Base-by-base conservation (phyloP, 2,888 invertebrate genomes). In the Dicycla oo region DNA sequence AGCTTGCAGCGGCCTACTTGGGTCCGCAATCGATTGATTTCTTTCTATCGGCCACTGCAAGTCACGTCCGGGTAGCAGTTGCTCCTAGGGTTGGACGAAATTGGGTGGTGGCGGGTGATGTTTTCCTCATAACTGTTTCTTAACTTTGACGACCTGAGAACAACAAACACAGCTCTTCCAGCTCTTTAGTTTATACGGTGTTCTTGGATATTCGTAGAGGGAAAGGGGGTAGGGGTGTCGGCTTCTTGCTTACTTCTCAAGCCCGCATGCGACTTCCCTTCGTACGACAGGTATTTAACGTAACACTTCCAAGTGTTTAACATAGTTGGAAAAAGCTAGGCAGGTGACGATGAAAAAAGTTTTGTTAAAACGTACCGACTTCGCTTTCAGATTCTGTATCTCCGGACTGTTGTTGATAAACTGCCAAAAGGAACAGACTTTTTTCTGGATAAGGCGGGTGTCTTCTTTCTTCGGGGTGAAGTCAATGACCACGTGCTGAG, bases 381-480 rank as follows among this genome's bases (percentile, higher is more conserved):
- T 15, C 45, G 82, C 88, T 74, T 84, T 86, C n/a, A 90, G 57
- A 18, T 78, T 66, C 8, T 81, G 82, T 69, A 91, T 78, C 18
- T 87, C 86, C 0, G 86, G 86, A 15, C 71, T 76, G 23, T 71
- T 84, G 1, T 78, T 75, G 23, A 90, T 72, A 34, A 88, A 88
- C 3, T 88, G 72, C 91, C 91, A 91, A 75, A 91, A 91, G 0
- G 85, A 84, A 43, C 87, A 86, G 58, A 89, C 86, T 72, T 91
- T 91, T 67, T 71, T 82, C 61, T 90, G 88, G 0, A 86, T 69
- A 23, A 70, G 74, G 0, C 86, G 86, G 2, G 68, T 87, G 26
- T 91, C 91, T 1, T 83, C 78, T 0, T 86, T 81, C 4, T 73
- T 69, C 0, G 91, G 89, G 0, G 89, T 85, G 45, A 84, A 84